These are phyloP conservation scores for Ooceraea biroi DNA, from an alignment of 1,140 invertebrate species.

Conservation along the genomic window DNA sequence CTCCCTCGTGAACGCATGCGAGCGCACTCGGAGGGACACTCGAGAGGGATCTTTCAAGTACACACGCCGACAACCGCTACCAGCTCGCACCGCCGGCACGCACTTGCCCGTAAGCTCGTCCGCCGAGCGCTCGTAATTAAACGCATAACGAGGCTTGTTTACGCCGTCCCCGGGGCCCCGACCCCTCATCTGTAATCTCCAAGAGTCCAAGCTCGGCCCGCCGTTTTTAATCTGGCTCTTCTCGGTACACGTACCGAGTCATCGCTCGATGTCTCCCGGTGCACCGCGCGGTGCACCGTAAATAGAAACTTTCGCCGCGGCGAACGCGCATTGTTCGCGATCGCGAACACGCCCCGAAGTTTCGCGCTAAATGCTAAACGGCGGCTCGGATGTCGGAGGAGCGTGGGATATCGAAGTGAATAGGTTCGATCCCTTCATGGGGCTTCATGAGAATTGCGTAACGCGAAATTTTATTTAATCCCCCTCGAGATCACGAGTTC, in stretches of 20 bases:
- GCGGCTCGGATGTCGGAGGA: neutral
- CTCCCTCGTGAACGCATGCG: slow-evolving; percentile 34
- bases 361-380: neutral
- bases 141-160: slow-evolving; percentile 77
- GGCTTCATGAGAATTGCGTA: neutral
- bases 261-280: slow-evolving; percentile 41
- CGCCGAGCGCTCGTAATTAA: slow-evolving; percentile 74
- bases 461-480: too few species aligned
- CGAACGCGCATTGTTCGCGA: slow-evolving; percentile 40
- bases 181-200: slow-evolving; percentile 72
- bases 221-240: slow-evolving; percentile 77
- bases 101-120: too few species aligned
- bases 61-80: neutral
- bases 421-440: neutral
- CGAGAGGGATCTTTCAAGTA: neutral
- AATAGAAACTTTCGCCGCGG: slow-evolving; percentile 60
- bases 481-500: too few species aligned
- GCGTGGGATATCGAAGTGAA: slow-evolving; percentile 27
- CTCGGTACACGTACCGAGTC: slow-evolving; percentile 63
- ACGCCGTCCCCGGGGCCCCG: slow-evolving; percentile 66
- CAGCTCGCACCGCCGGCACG: neutral
- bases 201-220: slow-evolving; percentile 77
- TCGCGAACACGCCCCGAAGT: slow-evolving; percentile 24
- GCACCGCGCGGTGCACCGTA: slow-evolving; percentile 8
- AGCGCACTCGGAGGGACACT: neutral